Conservation (phyloP, 2,888 invertebrate species). For the Apantesis nais region DNA sequence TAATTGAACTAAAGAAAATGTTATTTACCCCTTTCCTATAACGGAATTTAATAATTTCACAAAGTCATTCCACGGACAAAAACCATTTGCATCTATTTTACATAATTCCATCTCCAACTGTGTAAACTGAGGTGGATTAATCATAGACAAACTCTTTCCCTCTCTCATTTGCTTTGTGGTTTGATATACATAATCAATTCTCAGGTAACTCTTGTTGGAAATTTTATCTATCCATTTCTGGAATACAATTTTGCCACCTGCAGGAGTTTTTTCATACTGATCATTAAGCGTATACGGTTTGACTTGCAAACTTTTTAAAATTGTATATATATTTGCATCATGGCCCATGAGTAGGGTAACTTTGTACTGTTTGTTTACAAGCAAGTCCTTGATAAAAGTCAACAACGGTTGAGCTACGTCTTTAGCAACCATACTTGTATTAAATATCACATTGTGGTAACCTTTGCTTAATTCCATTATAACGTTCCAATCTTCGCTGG, state of each 20-base stretch:
- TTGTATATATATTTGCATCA: slow-evolving; percentile 73
- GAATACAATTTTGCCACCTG: slow-evolving; percentile 75
- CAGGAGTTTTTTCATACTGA: slow-evolving; percentile 66
- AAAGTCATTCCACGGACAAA: slow-evolving; percentile 71
- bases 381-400: slow-evolving; percentile 59
- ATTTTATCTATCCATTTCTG: slow-evolving; percentile 67
- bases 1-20: not conserved
- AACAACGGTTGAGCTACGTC: slow-evolving; percentile 69
- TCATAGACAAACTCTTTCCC: slow-evolving; percentile 54
- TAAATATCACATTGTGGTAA: slow-evolving; percentile 74
- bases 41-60: slow-evolving; percentile 35
- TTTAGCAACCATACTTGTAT: slow-evolving; percentile 65
- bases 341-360: slow-evolving; percentile 73
- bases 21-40: not conserved
- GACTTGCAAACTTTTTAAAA: slow-evolving; percentile 64
- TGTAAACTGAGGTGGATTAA: slow-evolving; percentile 62
- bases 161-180: slow-evolving; percentile 64
- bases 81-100: slow-evolving; percentile 57
- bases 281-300: slow-evolving; percentile 58
- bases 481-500: slow-evolving; percentile 55
- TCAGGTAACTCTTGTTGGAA: slow-evolving; percentile 54
- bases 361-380: slow-evolving; percentile 55
- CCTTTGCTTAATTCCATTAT: slow-evolving; percentile 61
- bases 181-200: slow-evolving; percentile 73
- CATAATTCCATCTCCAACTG: slow-evolving; percentile 64